A percentile compares a stretch with the other conserved stretches of the same genome.
phyloP scores from a whole-genome alignment of 2,888 invertebrate genomes.

The Scaptomyza reducta region DNA sequence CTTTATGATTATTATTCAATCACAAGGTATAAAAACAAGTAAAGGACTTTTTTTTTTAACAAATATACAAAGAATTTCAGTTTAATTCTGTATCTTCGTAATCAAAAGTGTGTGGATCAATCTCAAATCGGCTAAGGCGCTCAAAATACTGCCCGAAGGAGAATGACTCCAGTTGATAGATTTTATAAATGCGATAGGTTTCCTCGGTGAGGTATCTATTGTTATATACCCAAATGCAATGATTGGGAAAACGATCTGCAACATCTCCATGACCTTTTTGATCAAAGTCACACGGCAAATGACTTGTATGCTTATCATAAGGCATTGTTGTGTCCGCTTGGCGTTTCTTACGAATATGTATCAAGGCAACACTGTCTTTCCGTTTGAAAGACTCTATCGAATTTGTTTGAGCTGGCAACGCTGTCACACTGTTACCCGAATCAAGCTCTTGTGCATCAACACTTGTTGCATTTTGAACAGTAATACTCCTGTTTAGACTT shows the following conservation, averaged over 20 bases:
- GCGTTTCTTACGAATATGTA: slow-evolving; percentile 41
- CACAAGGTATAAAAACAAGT: background rate
- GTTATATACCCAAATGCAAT: slow-evolving; percentile 49
- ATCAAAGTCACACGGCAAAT: slow-evolving; percentile 55
- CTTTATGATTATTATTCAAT: background rate
- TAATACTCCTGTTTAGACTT: background rate
- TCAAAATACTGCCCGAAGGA: slow-evolving; percentile 50
- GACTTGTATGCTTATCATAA: slow-evolving; percentile 29
- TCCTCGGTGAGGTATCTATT: slow-evolving; percentile 28
- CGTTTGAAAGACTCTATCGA: slow-evolving; percentile 1
- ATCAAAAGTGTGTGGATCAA: slow-evolving; percentile 85
- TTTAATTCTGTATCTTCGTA: slow-evolving; percentile 1
- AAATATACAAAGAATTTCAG: background rate
- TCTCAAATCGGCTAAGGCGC: slow-evolving; percentile 80
- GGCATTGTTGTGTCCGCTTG: slow-evolving; percentile 21
- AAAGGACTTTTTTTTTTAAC: background rate
- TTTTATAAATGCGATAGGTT: slow-evolving; percentile 40
- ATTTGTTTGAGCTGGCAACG: background rate
- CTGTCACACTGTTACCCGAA: background rate
- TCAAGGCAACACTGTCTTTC: background rate
- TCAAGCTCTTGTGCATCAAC: background rate
- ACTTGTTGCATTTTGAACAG: background rate
- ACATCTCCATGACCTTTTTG: slow-evolving; percentile 2
- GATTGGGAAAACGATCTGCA: slow-evolving; percentile 29
- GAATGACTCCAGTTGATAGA: slow-evolving; percentile 51